phyloP scores from a whole-genome alignment of 1,140 invertebrate species.

The Papilio polyxenes region DNA sequence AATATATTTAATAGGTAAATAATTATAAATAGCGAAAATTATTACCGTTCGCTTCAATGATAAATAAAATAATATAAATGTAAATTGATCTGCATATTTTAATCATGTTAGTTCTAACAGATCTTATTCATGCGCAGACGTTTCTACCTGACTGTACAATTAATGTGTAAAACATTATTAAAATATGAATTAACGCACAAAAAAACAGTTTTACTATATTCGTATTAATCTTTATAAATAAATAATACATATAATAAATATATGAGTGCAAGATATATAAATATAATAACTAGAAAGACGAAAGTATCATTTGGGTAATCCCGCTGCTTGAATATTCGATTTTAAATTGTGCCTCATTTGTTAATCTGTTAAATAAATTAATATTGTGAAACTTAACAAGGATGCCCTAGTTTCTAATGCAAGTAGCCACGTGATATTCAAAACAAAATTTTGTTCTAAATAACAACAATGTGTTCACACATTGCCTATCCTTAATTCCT shows the following conservation, averaged over 20 bases:
- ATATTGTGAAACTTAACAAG: slow-evolving; percentile 56
- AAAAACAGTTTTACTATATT: neutral
- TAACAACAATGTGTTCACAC: neutral
- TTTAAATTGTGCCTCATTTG: slow-evolving; percentile 42
- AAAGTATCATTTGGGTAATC: slow-evolving; percentile 47
- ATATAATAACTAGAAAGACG: neutral
- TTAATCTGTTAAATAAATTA: slow-evolving; percentile 45
- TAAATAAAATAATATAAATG: slow-evolving; percentile 9
- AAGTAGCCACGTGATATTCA: slow-evolving; percentile 30
- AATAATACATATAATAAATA: no score
- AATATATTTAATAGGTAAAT: neutral
- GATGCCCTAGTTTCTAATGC: slow-evolving; percentile 47
- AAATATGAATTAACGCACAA: neutral
- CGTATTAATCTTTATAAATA: neutral
- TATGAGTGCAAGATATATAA: neutral
- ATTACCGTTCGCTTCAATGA: neutral
- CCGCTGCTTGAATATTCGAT: slow-evolving; percentile 48
- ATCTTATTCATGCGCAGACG: slow-evolving; percentile 17
- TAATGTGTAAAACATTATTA: neutral
- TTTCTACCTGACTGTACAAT: neutral
- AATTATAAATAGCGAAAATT: neutral
- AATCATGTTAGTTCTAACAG: slow-evolving; percentile 8
- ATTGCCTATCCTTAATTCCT: neutral
- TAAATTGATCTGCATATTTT: slow-evolving; percentile 18
- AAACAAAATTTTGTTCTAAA: slow-evolving; percentile 33